Percentiles rank a stretch among this genome's conserved stretches.
Evolutionary conservation across 2,888 invertebrate species (phyloP).

Genomic region (Melipona bicolor): DNA sequence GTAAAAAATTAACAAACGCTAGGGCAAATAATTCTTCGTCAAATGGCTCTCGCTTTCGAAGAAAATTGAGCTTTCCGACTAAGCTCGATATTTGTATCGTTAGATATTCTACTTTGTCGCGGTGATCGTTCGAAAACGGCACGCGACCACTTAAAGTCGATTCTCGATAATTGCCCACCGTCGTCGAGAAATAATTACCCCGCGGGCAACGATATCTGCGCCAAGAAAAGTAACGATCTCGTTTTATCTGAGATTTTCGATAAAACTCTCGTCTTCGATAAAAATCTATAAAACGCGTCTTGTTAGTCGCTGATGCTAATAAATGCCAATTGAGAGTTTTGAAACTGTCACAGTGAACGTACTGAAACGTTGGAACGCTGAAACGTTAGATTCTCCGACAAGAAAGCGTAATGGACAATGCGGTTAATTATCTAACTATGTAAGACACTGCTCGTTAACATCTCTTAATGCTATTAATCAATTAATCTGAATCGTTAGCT

Average conservation of each 20-base stretch:
- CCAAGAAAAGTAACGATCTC: slow-evolving; percentile 8
- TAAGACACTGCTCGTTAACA: not conserved
- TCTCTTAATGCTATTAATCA: not conserved
- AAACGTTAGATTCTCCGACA: not conserved
- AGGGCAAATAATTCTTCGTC: slow-evolving; percentile 40
- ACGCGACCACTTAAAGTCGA: slow-evolving; percentile 5
- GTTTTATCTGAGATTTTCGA: slow-evolving; percentile 27
- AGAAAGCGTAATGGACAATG: not conserved
- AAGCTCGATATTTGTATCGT: slow-evolving; percentile 13
- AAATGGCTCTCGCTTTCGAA: slow-evolving; percentile 13
- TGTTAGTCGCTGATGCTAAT: too few species aligned
- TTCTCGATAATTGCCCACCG: not conserved
- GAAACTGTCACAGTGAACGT: too few species aligned
- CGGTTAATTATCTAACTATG: not conserved
- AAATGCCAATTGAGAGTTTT: too few species aligned
- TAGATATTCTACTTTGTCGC: not conserved
- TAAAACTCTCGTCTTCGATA: not conserved
- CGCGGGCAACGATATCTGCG: slow-evolving; percentile 50
- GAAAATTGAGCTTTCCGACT: not conserved
- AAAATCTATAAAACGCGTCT: not conserved
- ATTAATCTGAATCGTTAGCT: not conserved
- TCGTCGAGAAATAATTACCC: slow-evolving; percentile 14
- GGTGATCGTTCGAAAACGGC: slow-evolving; percentile 34
- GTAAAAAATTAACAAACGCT: slow-evolving; percentile 56
- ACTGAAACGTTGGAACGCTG: not conserved